Base-by-base conservation (phyloP, 2,888 invertebrate genomes). In the Apantesis nais region DNA sequence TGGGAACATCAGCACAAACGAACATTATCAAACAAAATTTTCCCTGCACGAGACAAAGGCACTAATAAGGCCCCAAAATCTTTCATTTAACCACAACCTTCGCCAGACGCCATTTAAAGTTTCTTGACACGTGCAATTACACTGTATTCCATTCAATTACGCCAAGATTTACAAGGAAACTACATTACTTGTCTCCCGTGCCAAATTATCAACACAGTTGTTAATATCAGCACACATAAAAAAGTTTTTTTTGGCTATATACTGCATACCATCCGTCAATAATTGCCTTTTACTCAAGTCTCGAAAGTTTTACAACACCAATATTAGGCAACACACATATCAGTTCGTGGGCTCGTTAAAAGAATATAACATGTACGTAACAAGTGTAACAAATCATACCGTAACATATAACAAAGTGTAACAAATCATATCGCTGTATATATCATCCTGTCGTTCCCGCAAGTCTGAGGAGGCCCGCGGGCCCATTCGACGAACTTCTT, bases 341-440 rank as follows among this genome's bases (percentile, higher is more conserved):
- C 70, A 48, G 62, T 70, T 66, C 44, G 66, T 52, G n/a, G 48
- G 31, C 75, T 79, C 71, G 80, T 82, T 80, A 81, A 73, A 78
- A 75, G 72, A 74, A 74, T 73, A 80, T 78, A 74, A 80, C 78
- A 75, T 63, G 63, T 71, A 73, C 74, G 78, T 80, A 83, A 84
- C 86, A 84, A 83, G 79, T 82, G 79, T 83, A 83, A 85, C 85
- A 86, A 86, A 87, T 86, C 86, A 86, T 77, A 76, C 37, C 34
- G 78, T 78, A 82, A 86, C 83, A 83, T 83, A 74, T 83, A 86
- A 86, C 85, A 85, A 82, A 83, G 81, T 85, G 85, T 85, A 84
- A 87, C 88, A 88, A 87, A 85, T 86, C 85, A 85, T 82, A 77
- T 78, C 73, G 74, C 76, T 76, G 82, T 79, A 81, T 82, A 84